Conservation (phyloP, 2,113 vertebrate species). For the Glaucomys volans region DNA sequence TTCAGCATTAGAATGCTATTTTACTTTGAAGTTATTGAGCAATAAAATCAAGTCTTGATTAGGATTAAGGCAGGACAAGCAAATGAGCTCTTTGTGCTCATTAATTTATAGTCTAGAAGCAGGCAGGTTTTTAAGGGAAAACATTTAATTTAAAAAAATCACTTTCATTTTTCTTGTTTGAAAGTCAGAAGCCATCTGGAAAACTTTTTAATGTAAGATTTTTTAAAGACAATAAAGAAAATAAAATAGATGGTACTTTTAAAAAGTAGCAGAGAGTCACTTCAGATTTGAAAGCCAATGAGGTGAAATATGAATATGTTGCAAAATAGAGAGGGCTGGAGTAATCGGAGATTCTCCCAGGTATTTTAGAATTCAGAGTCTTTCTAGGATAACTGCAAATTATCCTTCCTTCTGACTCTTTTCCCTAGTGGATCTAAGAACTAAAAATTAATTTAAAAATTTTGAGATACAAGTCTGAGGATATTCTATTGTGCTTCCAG, state of each 20-base stretch:
- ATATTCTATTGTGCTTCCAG: background rate
- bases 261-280: slow-evolving; percentile 29
- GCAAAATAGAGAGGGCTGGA: background rate
- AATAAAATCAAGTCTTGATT: slow-evolving; percentile 42
- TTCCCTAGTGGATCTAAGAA: slow-evolving; percentile 30
- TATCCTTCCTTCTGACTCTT: slow-evolving; percentile 73
- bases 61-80: slow-evolving; percentile 41
- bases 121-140: slow-evolving; percentile 22
- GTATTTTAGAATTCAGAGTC: slow-evolving; percentile 68
- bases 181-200: slow-evolving; percentile 59
- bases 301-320: slow-evolving; percentile 61
- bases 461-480: slow-evolving; percentile 14
- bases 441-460: slow-evolving; percentile 58
- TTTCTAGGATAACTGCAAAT: slow-evolving; percentile 70
- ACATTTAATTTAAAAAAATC: slow-evolving; percentile 42
- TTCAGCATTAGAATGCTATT: background rate
- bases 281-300: slow-evolving; percentile 67
- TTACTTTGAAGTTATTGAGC: slow-evolving; percentile 52
- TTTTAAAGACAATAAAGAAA: slow-evolving; percentile 60
- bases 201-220: slow-evolving; percentile 68
- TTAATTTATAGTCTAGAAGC: slow-evolving; percentile 34
- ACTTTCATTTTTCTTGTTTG: slow-evolving; percentile 31
- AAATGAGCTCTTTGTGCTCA: background rate
- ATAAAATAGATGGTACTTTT: slow-evolving; percentile 59
- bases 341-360: slow-evolving; percentile 67